Conservation (phyloP, 2,113 vertebrate genomes). For the Crotalus horridus region DNA sequence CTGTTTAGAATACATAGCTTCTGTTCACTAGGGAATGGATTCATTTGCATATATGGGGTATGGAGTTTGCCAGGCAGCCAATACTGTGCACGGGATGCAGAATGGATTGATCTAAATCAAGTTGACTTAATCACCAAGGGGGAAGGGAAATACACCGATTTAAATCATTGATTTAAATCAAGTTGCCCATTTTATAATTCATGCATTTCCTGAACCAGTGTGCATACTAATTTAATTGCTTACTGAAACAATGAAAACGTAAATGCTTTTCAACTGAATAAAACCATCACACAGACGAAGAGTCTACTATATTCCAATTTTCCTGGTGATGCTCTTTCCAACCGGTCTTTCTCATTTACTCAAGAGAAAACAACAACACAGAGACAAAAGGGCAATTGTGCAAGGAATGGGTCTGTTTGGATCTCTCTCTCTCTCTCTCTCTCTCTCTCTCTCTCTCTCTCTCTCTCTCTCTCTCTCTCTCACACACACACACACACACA, state of each 20-base stretch:
- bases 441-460: not conserved
- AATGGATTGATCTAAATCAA: constrained; percentile 7
- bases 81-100: not conserved
- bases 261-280: not conserved
- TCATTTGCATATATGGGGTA: not conserved
- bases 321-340: not conserved
- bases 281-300: not conserved
- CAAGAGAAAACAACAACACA: not conserved
- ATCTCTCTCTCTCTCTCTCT: too few species aligned
- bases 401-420: not conserved
- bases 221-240: constrained; percentile 6
- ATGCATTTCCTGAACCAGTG: not conserved
- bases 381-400: not conserved
- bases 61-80: not conserved
- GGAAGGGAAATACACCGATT: not conserved
- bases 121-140: constrained; percentile 6
- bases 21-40: not conserved
- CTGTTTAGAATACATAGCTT: not conserved
- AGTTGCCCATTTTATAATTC: not conserved
- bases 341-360: not conserved
- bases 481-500: too few species aligned
- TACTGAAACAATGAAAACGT: not conserved
- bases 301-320: not conserved
- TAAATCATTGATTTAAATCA: constrained; percentile 9
- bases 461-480: too few species aligned